Evolutionary conservation across 1,140 invertebrate genomes (phyloP).

Genomic region (Drosophila cardini): DNA sequence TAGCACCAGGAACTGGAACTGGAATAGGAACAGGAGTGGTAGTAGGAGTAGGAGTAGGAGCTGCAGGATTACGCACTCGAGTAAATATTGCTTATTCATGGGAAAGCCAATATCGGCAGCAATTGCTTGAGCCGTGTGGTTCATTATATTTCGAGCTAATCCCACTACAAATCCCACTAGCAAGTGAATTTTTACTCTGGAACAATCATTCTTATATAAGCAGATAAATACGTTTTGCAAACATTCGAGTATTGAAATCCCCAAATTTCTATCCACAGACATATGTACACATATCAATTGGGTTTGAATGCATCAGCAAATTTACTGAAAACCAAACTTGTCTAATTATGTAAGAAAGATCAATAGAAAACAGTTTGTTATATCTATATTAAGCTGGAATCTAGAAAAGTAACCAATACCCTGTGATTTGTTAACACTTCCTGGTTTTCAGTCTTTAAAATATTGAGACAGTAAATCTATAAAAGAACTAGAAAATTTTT

Average conservation of each 20-base stretch:
- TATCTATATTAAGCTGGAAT: too few species aligned
- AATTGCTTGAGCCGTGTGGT: conserved; percentile 56
- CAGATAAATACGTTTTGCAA: conserved; percentile 20
- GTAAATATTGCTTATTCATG: conserved; percentile 72
- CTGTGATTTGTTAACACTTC: too few species aligned
- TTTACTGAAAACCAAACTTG: conserved; percentile 1
- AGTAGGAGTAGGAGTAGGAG: background rate
- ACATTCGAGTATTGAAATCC: conserved; percentile 8
- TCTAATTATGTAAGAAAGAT: background rate
- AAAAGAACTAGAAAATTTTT: too few species aligned
- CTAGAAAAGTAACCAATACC: too few species aligned
- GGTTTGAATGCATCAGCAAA: background rate
- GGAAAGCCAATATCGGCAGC: conserved; percentile 70
- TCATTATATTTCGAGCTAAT: conserved; percentile 71
- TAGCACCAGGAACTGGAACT: too few species aligned
- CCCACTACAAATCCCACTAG: conserved; percentile 52
- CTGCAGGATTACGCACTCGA: conserved; percentile 71
- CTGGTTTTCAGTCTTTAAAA: too few species aligned
- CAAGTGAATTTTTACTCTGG: conserved; percentile 21
- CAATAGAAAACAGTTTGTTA: background rate
- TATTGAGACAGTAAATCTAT: too few species aligned
- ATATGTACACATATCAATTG: conserved; percentile 4
- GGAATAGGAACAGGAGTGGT: background rate
- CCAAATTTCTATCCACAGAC: background rate
- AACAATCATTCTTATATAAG: conserved; percentile 1